These are phyloP conservation scores for Magallana ariakensis DNA, from an alignment of 1,140 invertebrate species.

Conservation along the genomic window DNA sequence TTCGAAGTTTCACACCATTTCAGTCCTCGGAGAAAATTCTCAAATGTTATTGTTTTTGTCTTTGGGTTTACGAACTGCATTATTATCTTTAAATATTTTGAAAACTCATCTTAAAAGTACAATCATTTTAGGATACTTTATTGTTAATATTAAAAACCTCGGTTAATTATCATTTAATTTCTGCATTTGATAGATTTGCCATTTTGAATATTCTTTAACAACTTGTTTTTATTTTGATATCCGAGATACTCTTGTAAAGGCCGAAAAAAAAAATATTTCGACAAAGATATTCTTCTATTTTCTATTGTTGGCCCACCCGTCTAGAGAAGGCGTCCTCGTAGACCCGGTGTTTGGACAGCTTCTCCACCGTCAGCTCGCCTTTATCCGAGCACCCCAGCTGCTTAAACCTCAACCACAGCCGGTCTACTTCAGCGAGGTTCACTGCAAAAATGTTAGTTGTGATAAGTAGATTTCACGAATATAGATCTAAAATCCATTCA, in stretches of 20 bases:
- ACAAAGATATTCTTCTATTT: constrained; percentile 65
- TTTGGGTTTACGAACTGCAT: constrained; percentile 15
- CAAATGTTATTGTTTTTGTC: constrained; percentile 56
- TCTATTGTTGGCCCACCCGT: constrained; percentile 43
- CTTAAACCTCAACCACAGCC: constrained; percentile 76
- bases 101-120: no score
- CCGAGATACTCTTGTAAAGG: no score
- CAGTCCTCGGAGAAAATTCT: constrained; percentile 55
- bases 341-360: constrained; percentile 54
- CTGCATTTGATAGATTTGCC: no score
- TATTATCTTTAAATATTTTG: not conserved
- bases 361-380: constrained; percentile 67
- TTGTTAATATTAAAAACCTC: not conserved
- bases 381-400: constrained; percentile 72
- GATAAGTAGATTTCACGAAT: no score
- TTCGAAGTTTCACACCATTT: constrained; percentile 56
- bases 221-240: no score
- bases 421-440: constrained; percentile 77
- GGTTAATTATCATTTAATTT: no score
- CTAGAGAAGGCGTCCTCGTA: constrained; percentile 68
- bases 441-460: constrained; percentile 61
- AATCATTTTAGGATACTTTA: no score
- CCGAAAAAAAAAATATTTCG: not conserved
- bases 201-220: no score
- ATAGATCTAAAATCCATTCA: no score